Evolutionary conservation across 2,113 vertebrate genomes (phyloP).

Genomic region (Myiozetetes cayanensis): DNA sequence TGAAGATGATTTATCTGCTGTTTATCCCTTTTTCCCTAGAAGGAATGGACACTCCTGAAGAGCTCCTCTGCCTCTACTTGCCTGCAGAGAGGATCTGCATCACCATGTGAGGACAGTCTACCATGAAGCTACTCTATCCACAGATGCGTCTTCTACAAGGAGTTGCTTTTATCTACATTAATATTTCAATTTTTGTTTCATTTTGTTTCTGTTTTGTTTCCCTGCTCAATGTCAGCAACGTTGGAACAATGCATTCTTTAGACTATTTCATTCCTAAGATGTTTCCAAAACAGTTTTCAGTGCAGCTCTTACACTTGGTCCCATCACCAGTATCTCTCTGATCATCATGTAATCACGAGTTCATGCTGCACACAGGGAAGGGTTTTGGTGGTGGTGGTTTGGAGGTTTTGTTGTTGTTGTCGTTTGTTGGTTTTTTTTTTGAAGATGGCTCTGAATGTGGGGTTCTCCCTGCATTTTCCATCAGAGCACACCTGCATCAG

Average conservation of each 20-base stretch:
- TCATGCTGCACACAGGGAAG: neutral
- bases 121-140: neutral
- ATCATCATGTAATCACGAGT: accelerated
- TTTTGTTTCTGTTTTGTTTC: neutral
- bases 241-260: neutral
- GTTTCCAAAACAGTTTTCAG: neutral
- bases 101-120: accelerated
- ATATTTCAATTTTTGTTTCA: neutral
- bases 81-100: neutral
- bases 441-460: neutral
- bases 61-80: neutral
- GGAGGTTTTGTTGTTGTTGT: neutral
- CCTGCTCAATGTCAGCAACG: accelerated
- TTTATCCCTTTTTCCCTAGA: neutral
- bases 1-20: neutral
- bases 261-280: neutral
- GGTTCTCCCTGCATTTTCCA: neutral
- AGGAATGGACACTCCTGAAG: neutral
- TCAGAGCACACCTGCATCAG: neutral
- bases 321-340: no score
- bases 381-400: neutral
- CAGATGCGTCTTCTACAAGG: neutral
- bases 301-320: neutral
- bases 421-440: neutral
- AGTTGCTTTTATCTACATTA: neutral